Percentiles rank a stretch among this genome's conserved stretches.
phyloP scores from a whole-genome alignment of 2,113 vertebrate species.

The Rhea pennata region DNA sequence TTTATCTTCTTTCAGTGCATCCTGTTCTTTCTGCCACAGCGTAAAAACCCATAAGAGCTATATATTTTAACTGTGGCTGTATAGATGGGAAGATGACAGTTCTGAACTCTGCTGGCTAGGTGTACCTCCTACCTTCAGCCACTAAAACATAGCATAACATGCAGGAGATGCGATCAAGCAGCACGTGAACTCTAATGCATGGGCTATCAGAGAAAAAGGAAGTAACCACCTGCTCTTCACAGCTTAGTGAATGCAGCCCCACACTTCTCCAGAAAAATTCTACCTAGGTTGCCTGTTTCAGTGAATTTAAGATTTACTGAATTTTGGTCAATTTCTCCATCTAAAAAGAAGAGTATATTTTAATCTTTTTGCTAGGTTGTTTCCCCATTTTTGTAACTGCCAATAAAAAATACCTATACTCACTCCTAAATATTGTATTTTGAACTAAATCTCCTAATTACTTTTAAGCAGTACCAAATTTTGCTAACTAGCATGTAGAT shows the following conservation, averaged over 20 bases:
- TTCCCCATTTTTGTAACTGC: neutral
- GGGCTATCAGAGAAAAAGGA: neutral
- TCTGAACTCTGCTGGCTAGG: neutral
- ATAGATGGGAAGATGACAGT: neutral
- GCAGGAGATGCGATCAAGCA: neutral
- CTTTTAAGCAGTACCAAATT: neutral
- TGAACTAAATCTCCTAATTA: neutral
- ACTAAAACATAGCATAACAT: neutral
- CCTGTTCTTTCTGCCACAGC: neutral
- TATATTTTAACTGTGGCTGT: neutral
- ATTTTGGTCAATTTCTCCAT: neutral
- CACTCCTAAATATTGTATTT: neutral
- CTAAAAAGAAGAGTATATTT: neutral
- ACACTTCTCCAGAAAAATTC: neutral
- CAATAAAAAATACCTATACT: neutral
- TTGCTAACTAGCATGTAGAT: neutral
- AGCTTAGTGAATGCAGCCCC: neutral
- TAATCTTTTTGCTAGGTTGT: neutral
- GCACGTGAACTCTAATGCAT: neutral
- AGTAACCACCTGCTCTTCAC: neutral
- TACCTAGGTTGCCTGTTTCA: neutral
- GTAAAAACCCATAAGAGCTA: neutral
- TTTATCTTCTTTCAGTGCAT: neutral
- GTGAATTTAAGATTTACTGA: neutral
- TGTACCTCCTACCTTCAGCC: neutral